Evolutionary conservation across 2,113 vertebrate species (phyloP).

Genomic region (Semnornis frantzii): DNA sequence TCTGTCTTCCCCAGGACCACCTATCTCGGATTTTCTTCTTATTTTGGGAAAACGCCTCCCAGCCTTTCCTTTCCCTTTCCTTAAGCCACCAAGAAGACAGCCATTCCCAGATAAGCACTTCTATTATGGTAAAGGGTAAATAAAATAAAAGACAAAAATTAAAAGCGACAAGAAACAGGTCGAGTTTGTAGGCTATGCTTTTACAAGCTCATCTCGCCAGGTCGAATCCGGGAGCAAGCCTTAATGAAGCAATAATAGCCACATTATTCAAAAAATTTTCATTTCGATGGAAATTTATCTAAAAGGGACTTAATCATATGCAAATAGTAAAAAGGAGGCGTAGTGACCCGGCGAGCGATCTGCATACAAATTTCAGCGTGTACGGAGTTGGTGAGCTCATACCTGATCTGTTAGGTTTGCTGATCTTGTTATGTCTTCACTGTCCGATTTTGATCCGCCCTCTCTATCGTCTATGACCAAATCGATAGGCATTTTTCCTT

Average conservation of each 20-base stretch:
- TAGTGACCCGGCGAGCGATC: slow-evolving; percentile 88
- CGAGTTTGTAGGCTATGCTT: slow-evolving; percentile 91
- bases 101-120: slow-evolving; percentile 53
- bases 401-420: slow-evolving; percentile 97
- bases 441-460: slow-evolving; percentile 99
- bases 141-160: slow-evolving; percentile 87
- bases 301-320: slow-evolving; percentile 97
- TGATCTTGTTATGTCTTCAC: slow-evolving; percentile 98
- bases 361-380: slow-evolving; percentile 82
- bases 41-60: slow-evolving; percentile 33
- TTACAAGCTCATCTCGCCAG: slow-evolving; percentile 91
- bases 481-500: slow-evolving; percentile 99
- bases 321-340: slow-evolving; percentile 91
- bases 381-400: slow-evolving; percentile 68
- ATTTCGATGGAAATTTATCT: slow-evolving; percentile 94
- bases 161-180: slow-evolving; percentile 97
- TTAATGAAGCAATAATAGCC: slow-evolving; percentile 99
- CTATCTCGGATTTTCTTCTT: slow-evolving; percentile 78
- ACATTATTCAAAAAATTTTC: slow-evolving; percentile 95
- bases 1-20: slow-evolving; percentile 74
- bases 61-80: background rate
- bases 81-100: slow-evolving; percentile 55
- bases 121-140: slow-evolving; percentile 78
- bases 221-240: slow-evolving; percentile 91
- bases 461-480: slow-evolving; percentile 99